Evolutionary conservation across 2,888 invertebrate species (phyloP), one percentile per base, ranked within the genome.

Genomic region (Hemicrepidius hirtus): DNA sequence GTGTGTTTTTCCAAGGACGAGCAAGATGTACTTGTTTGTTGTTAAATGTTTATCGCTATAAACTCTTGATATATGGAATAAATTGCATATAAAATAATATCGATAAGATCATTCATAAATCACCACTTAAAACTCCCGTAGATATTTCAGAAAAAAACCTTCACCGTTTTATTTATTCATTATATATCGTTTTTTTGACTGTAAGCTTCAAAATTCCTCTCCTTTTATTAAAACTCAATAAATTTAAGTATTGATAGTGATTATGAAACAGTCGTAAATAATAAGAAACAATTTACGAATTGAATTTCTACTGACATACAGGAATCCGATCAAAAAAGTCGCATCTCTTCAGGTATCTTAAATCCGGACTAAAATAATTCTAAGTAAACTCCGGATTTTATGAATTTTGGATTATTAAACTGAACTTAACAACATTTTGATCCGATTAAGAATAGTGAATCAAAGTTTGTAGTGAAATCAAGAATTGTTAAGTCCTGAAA

Each of bases 21-120:
- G 6, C 6, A 7, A 13, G 53, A 32, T 28, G 32, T 55, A 32
- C 53, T 55, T 55, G 49, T 55, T 55, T 32, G 32, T 55, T 24
- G 32, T 55, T 7, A 32, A 28, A 55, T 16, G 20, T 49, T 49
- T 21, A 49, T 21, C 9, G 49, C 21, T 20, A n/a, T 49, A 49
- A 21, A 32, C 9, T 10, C 16, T 35, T 55, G 32, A 55, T 55
- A 28, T 55, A 32, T 32, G 55, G 28, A 16, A 32, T 55, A 35
- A 55, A 28, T 35, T 55, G 55, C 55, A 55, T 16, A 55, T 55
- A 32, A 32, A 55, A 55, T 35, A 59, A 59, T 59, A 59, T 59
- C 59, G 59, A 59, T 59, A 59, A 40, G 37, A 59, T 59, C 59
- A 18, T 13, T 35, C 32, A 55, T 55, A 55, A 55, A 55, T 55